phyloP scores from a whole-genome alignment of 2,888 invertebrate genomes.

The Eupsilia transversa region DNA sequence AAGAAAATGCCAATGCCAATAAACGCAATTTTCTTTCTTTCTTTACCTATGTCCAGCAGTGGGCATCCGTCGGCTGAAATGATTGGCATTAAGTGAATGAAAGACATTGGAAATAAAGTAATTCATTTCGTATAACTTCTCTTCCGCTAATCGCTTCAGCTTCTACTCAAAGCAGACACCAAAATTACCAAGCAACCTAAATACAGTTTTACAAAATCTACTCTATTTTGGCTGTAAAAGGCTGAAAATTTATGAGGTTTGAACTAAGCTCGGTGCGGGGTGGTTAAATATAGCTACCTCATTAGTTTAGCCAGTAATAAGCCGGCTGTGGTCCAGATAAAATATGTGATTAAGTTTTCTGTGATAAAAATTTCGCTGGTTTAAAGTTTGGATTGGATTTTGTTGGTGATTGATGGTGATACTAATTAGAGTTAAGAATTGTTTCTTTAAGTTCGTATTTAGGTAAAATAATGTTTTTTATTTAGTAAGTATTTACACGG shows the following conservation, averaged over 20 bases:
- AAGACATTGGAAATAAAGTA: neutral
- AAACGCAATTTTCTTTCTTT: too few species aligned
- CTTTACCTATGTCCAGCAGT: too few species aligned
- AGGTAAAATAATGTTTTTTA: neutral
- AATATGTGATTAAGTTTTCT: constrained; percentile 45
- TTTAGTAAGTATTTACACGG: too few species aligned
- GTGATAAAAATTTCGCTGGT: constrained; percentile 25
- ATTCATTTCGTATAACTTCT: neutral
- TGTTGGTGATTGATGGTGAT: constrained; percentile 24
- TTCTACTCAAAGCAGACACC: neutral
- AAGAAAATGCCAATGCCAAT: too few species aligned
- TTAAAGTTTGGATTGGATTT: constrained; percentile 21
- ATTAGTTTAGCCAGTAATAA: constrained; percentile 59
- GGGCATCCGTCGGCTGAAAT: too few species aligned
- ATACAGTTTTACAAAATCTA: constrained; percentile 15
- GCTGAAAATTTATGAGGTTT: constrained; percentile 49
- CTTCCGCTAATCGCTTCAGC: neutral
- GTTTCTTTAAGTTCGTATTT: constrained; percentile 8
- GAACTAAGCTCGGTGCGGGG: constrained; percentile 42
- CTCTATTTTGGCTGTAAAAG: constrained; percentile 40
- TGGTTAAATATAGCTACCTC: constrained; percentile 55
- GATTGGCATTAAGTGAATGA: neutral
- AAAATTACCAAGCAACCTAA: constrained; percentile 7
- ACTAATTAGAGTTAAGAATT: constrained; percentile 18
- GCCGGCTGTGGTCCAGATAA: constrained; percentile 52